Conservation (phyloP, 1,140 invertebrate species). For the Bombyx mori region ASM3026992v2 NC_085129.1:15201001-15201500, state of each 20-base stretch:
- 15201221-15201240: too few species aligned
- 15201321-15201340: too few species aligned
- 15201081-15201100: conserved; percentile 92
- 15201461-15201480: background rate
- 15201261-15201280: background rate
- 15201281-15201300: background rate
- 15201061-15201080: conserved; percentile 91
- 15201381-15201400: too few species aligned
- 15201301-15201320: background rate
- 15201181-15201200: background rate
- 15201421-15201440: too few species aligned
- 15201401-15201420: too few species aligned
- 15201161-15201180: conserved; percentile 40
- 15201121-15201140: conserved; percentile 70
- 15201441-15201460: too few species aligned
- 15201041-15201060: conserved; percentile 1
- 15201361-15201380: too few species aligned
- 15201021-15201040: too few species aligned
- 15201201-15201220: too few species aligned
- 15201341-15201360: too few species aligned
- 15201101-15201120: conserved; percentile 87
- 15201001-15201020: too few species aligned
- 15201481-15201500: background rate
- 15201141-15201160: conserved; percentile 60
- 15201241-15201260: background rate